Evolutionary conservation across 2,113 vertebrate genomes (phyloP), one percentile per base, ranked within the genome.

Genomic region (Cranoglanis bouderius): DNA sequence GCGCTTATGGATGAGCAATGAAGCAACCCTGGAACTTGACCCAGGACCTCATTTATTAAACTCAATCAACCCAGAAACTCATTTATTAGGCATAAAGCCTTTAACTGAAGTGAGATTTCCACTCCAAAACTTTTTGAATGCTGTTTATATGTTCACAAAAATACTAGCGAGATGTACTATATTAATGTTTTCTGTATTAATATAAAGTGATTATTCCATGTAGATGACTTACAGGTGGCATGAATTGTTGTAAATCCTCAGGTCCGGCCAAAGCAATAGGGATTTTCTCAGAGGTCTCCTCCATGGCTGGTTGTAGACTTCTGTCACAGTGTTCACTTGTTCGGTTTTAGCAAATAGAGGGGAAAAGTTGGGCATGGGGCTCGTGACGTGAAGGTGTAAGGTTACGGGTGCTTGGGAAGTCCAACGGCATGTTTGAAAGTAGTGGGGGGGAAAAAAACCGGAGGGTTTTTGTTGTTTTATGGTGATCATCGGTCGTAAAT

Each of bases 251-350:
- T 85, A 95, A 87, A 90, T 98, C 97, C 49, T 97, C 97, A 0
- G 97, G 96, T 89, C 97, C 97, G 51, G 91, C 96, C n/a, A 95
- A 93, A 86, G 97, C 95, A 89, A 98, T 97, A 72, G 97, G 97
- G 91, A 96, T 96, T 95, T 98, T 98, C 94, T 98, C 98, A 59
- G 95, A 97, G 89, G 88, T 94, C 91, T 95, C 96, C 57, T 95
- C 94, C 97, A 98, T 98, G 95, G 93, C 92, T 94, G 92, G 85
- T 0, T 93, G 87, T 55, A 86, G 57, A 88, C 21, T 86, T 88
- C 86, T 84, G 63, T 80, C 87, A 85, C 91, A 91, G 88, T 88
- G 57, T 83, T 86, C 87, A 78, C 78, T 86, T 61, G 72, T 83
- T 81, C 89, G 67, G 84, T 67, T 85, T 82, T 87, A 82, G 80